These are phyloP conservation scores for Margaritifera margaritifera DNA, from an alignment of 2,888 invertebrate genomes.

Conservation along the genomic window DNA sequence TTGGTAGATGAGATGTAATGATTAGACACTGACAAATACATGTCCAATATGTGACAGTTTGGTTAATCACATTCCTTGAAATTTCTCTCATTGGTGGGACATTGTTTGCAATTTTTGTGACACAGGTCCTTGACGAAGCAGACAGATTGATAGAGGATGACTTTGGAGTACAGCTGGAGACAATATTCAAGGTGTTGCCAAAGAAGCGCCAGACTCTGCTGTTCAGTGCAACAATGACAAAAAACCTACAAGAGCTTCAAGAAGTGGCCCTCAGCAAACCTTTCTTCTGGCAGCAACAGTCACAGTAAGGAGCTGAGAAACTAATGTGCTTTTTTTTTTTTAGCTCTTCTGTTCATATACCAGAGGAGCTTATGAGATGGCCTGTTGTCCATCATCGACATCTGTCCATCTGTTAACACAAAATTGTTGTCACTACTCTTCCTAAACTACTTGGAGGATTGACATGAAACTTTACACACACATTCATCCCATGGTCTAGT, in stretches of 20 bases:
- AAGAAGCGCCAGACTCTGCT: slow-evolving; percentile 88
- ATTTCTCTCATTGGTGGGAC: not conserved
- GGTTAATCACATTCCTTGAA: no score
- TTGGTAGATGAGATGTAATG: no score
- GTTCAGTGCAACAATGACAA: slow-evolving; percentile 95
- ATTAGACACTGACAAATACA: no score
- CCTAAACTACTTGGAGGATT: no score
- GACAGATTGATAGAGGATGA: slow-evolving; percentile 83
- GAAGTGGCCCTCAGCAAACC: slow-evolving; percentile 77
- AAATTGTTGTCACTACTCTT: no score
- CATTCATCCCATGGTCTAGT: no score
- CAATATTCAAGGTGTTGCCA: slow-evolving; percentile 84
- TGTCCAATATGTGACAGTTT: no score
- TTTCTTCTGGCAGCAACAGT: slow-evolving; percentile 79
- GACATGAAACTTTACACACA: no score
- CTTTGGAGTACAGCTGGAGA: slow-evolving; percentile 78
- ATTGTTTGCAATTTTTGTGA: not conserved
- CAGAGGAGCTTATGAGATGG: no score
- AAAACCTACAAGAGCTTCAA: slow-evolving; percentile 82
- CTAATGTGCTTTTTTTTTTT: no score
- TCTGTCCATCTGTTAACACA: not conserved
- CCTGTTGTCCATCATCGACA: not conserved
- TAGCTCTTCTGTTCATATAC: no score
- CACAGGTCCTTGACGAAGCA: slow-evolving; percentile 96
- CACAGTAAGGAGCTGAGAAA: slow-evolving; percentile 71